A percentile compares a stretch with the other conserved stretches of the same genome.
phyloP scores from a whole-genome alignment of 2,888 invertebrate species.

The Gasteruption jaculator region DNA sequence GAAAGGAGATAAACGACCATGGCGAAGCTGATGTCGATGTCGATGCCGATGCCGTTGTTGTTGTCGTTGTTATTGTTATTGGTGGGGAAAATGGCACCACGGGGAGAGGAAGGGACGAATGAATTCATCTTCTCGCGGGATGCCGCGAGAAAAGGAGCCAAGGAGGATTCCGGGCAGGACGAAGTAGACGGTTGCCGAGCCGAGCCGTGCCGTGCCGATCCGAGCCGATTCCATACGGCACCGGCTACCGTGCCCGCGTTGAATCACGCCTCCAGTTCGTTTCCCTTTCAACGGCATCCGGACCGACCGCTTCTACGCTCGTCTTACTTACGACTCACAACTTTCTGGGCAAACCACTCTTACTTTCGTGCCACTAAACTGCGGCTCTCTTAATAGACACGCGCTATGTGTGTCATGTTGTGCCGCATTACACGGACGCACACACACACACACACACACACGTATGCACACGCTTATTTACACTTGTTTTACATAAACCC shows the following conservation, averaged over 20 bases:
- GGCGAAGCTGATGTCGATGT: too few species aligned
- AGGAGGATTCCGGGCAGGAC: conserved; percentile 16
- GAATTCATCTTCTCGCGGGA: not conserved
- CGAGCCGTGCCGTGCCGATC: not conserved
- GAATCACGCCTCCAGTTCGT: conserved; percentile 23
- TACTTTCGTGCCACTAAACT: conserved; percentile 38
- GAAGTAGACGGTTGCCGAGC: not conserved
- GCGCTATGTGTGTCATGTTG: too few species aligned
- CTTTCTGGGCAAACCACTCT: conserved; percentile 41
- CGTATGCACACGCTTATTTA: too few species aligned
- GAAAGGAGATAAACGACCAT: not conserved
- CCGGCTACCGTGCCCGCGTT: too few species aligned
- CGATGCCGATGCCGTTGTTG: too few species aligned
- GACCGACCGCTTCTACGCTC: conserved; percentile 34
- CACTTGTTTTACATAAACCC: too few species aligned
- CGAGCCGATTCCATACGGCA: too few species aligned
- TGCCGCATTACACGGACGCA: too few species aligned
- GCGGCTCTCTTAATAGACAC: conserved; percentile 31
- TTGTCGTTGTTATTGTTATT: too few species aligned
- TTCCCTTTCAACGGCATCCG: conserved; percentile 48
- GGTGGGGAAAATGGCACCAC: not conserved
- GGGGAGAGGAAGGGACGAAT: not conserved
- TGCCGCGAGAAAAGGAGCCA: conserved; percentile 14
- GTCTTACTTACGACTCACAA: conserved; percentile 27
- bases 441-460: too few species aligned